These are phyloP conservation scores for Cisticola juncidis DNA, from an alignment of 2,113 vertebrate species.

Conservation along the genomic window DNA sequence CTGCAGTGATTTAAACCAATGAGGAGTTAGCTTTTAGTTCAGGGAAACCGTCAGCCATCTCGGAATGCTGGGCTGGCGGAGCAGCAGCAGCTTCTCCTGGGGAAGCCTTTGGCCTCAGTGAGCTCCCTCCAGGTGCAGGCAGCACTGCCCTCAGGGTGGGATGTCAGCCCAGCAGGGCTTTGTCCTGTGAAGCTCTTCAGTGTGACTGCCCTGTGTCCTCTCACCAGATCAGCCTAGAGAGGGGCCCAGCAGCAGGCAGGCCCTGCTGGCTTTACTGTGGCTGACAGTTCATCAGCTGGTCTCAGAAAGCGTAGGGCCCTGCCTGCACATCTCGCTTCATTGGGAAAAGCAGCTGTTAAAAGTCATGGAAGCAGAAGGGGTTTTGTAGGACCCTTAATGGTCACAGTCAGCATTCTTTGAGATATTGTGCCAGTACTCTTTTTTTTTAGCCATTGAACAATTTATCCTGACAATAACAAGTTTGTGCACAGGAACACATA, in stretches of 20 bases:
- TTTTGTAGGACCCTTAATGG: background rate
- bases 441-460: background rate
- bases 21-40: background rate
- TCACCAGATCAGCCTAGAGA: background rate
- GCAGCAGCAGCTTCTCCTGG: background rate
- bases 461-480: background rate
- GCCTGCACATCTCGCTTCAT: background rate
- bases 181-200: background rate
- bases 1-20: background rate
- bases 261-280: too few relatives aligned
- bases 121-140: accelerated
- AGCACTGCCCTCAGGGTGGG: background rate
- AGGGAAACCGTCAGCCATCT: background rate
- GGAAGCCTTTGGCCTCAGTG: background rate
- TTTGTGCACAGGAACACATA: background rate
- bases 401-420: background rate
- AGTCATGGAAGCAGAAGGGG: background rate
- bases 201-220: background rate
- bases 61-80: background rate
- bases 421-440: background rate
- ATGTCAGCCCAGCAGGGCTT: background rate
- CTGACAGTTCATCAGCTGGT: background rate
- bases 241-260: background rate
- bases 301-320: background rate
- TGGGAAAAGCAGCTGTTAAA: background rate